A percentile compares a stretch with the other conserved stretches of the same genome.
These are phyloP conservation scores for Eupithecia insigniata DNA, from an alignment of 2,888 invertebrate genomes.

Conservation along the genomic window DNA sequence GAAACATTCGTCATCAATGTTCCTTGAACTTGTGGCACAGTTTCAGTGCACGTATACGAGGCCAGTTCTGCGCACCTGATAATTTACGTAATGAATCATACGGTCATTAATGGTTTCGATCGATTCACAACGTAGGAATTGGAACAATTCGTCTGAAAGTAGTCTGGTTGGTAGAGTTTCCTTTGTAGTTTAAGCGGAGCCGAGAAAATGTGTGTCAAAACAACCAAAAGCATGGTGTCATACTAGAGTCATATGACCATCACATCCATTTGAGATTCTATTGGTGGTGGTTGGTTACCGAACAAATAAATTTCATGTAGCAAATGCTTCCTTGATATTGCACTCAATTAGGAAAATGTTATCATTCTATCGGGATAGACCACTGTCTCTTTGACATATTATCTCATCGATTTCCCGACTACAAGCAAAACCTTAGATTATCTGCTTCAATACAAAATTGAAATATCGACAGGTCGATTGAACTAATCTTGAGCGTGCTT, in stretches of 20 bases:
- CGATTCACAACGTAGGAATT: constrained; percentile 4
- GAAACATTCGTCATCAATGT: constrained; percentile 49
- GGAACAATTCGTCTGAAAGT: constrained; percentile 1
- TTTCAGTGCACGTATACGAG: constrained; percentile 47
- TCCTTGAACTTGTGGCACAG: constrained; percentile 63
- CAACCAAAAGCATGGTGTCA: background rate
- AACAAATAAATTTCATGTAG: background rate
- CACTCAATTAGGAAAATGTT: background rate
- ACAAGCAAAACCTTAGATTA: background rate
- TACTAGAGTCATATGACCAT: background rate
- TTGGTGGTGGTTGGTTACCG: background rate
- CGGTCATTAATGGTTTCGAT: constrained; percentile 22
- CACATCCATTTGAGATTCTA: background rate
- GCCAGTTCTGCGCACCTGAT: constrained; percentile 36
- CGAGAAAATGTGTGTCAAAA: background rate
- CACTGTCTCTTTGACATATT: background rate
- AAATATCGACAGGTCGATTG: constrained; percentile 30
- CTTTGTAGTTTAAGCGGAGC: background rate
- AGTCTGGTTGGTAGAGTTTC: background rate
- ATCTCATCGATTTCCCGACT: background rate
- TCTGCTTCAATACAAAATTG: constrained; percentile 26
- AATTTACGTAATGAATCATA: constrained; percentile 34
- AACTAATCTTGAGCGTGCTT: constrained; percentile 32
- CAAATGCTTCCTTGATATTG: background rate
- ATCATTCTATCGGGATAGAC: background rate